Conservation (phyloP, 2,888 invertebrate species). For the Lasiommata megera region DNA sequence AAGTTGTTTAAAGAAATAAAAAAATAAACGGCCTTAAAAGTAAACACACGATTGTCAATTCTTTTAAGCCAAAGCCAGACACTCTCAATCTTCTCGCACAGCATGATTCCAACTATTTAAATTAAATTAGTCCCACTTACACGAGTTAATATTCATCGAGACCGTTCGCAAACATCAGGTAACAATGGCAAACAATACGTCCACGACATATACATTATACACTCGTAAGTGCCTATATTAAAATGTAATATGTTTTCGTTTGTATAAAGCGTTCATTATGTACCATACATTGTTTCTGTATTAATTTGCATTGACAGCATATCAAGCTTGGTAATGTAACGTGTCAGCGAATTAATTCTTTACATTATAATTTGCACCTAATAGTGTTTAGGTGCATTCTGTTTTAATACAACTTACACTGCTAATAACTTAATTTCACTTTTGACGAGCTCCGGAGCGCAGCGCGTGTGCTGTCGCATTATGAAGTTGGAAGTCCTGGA, state of each 20-base stretch:
- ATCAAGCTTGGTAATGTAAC: conserved; percentile 37
- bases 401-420: too few species aligned
- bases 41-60: too few species aligned
- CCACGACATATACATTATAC: conserved; percentile 18
- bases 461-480: too few species aligned
- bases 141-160: conserved; percentile 34
- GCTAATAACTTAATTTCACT: too few species aligned
- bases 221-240: neutral
- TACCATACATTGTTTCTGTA: conserved; percentile 29
- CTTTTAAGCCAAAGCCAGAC: too few species aligned
- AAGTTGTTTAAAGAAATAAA: too few species aligned
- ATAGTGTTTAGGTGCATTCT: neutral
- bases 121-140: conserved; percentile 33
- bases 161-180: conserved; percentile 29
- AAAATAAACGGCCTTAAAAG: too few species aligned
- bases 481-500: too few species aligned
- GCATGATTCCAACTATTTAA: conserved; percentile 21
- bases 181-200: conserved; percentile 32
- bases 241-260: conserved; percentile 28
- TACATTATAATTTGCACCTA: conserved; percentile 23
- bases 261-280: conserved; percentile 33
- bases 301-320: conserved; percentile 34
- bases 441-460: too few species aligned
- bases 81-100: neutral
- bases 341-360: conserved; percentile 22